Percentiles rank a stretch among this genome's conserved stretches.
Conservation (phyloP, 2,113 vertebrate species). For the Romanogobio albipinnatus region DNA sequence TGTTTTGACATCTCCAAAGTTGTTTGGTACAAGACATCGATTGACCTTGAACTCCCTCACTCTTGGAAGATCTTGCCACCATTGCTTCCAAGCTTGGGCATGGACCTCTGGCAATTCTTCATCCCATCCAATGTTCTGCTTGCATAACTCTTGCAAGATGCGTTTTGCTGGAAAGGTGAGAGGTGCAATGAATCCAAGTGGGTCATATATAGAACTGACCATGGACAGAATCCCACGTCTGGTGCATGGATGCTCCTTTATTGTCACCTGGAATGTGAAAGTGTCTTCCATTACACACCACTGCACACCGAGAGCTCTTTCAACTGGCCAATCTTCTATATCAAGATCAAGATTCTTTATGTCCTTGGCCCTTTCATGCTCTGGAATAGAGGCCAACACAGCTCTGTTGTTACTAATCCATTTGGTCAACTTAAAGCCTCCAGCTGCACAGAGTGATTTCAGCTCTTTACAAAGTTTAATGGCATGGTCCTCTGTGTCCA, state of each 20-base stretch:
- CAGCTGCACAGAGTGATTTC: constrained; percentile 18
- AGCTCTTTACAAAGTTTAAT: not conserved
- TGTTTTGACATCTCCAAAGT: not conserved
- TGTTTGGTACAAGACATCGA: not conserved
- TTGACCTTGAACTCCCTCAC: not conserved
- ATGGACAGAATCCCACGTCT: constrained; percentile 27
- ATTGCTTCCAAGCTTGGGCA: constrained; percentile 8
- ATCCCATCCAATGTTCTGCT: constrained; percentile 26
- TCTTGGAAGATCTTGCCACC: constrained; percentile 4
- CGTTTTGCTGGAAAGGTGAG: not conserved
- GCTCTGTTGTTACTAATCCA: constrained; percentile 39
- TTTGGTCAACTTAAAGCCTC: constrained; percentile 39
- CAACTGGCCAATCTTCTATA: constrained; percentile 21
- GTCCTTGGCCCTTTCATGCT: constrained; percentile 10
- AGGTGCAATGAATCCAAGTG: constrained; percentile 2
- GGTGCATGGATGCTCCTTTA: not conserved
- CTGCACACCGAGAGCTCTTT: constrained; percentile 13
- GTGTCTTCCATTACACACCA: not conserved
- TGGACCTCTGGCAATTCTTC: not conserved
- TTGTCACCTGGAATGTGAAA: constrained; percentile 21
- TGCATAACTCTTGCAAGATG: constrained; percentile 37
- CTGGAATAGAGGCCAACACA: constrained; percentile 15
- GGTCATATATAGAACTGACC: constrained; percentile 33
- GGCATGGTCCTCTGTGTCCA: not conserved
- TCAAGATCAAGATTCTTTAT: constrained; percentile 24